Percentiles rank a stretch among this genome's conserved stretches.
Conservation (phyloP, 2,797 vertebrate genomes). For the Catharus ustulatus region DNA sequence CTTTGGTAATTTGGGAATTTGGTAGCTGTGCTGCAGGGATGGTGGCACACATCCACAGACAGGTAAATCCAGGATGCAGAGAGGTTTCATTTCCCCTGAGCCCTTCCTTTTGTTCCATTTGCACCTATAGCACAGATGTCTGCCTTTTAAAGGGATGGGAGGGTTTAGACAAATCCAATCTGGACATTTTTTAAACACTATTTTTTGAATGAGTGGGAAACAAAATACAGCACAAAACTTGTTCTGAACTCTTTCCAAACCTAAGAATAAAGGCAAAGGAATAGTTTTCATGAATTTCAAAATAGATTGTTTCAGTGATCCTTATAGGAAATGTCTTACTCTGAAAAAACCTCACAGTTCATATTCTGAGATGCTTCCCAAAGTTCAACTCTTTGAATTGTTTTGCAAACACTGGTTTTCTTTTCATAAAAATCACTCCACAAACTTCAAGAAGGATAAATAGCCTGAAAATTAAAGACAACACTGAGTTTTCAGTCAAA, state of each 20-base stretch:
- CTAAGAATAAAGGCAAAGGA: background rate
- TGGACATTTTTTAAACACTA: background rate
- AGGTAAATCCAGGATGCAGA: background rate
- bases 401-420: background rate
- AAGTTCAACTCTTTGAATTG: background rate
- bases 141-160: background rate
- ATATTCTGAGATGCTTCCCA: background rate
- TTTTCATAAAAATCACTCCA: constrained; percentile 13
- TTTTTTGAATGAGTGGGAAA: background rate
- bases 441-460: background rate
- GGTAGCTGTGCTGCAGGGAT: background rate
- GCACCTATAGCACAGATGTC: background rate
- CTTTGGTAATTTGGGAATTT: background rate
- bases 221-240: background rate
- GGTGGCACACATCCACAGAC: background rate
- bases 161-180: background rate
- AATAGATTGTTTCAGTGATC: background rate
- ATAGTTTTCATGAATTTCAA: background rate
- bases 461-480: constrained; percentile 38
- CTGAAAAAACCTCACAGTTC: background rate
- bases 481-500: background rate
- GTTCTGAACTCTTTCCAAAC: background rate
- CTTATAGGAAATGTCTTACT: background rate
- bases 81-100: background rate
- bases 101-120: background rate